Percentiles rank a stretch among this genome's conserved stretches.
phyloP scores from a whole-genome alignment of 23 tunicate species.

The Ciona savignyi region DNA sequence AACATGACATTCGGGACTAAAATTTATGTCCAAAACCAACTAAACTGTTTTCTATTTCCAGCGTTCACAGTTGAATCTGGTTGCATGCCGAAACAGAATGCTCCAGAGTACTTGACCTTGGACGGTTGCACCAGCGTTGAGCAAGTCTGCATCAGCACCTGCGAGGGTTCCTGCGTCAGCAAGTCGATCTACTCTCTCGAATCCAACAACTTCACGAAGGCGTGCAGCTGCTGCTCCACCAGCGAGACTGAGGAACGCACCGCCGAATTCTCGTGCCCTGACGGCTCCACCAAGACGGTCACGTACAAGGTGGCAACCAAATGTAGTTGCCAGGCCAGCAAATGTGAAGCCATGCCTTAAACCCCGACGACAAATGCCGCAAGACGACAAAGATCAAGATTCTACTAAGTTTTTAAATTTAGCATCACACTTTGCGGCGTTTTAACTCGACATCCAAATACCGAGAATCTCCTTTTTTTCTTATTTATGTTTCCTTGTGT shows the following conservation, averaged over 20 bases:
- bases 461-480: no score
- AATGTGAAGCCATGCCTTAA: slow-evolving; percentile 60
- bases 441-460: no score
- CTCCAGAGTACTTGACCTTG: slow-evolving; percentile 30
- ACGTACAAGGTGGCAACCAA: slow-evolving; percentile 56
- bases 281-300: slow-evolving; percentile 44
- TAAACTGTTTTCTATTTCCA: no score
- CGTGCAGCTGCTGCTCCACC: slow-evolving; percentile 86
- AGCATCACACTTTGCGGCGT: no score
- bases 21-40: no score
- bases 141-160: slow-evolving; percentile 37
- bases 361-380: no score
- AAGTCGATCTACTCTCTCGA: slow-evolving; percentile 71
- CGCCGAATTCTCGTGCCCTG: slow-evolving; percentile 67
- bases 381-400: no score
- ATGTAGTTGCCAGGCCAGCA: slow-evolving; percentile 80
- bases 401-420: no score
- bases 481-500: no score
- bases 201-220: slow-evolving; percentile 63
- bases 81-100: no score
- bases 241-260: slow-evolving; percentile 43
- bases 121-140: slow-evolving; percentile 80
- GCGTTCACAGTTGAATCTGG: no score
- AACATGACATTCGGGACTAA: no score
- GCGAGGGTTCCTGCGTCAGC: slow-evolving; percentile 86